Base-by-base conservation (phyloP, 2,888 invertebrate genomes). In the Frankliniella intonsa region DNA sequence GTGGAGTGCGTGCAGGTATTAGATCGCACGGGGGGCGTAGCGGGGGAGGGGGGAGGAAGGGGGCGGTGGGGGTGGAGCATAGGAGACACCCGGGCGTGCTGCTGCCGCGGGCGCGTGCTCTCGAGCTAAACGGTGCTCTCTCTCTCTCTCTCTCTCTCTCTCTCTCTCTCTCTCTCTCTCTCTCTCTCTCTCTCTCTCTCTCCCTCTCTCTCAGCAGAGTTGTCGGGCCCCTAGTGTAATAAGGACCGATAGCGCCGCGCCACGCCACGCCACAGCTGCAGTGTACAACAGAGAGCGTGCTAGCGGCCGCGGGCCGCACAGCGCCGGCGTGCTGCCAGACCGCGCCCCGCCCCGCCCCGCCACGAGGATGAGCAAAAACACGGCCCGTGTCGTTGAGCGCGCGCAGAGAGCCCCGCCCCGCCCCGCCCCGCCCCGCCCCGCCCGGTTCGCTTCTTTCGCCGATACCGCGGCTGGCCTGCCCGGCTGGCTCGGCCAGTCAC, bases 281-380 rank as follows among this genome's bases (percentile, higher is more conserved):
- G 12, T 55, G 55, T 38, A 3, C 38, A 38, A 38, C 38, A 38
- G 38, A 38, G 38, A 38, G 38, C 38, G 38, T 38, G 38, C 38
- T 38, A 5, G 38, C 38, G 3, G 62, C 19, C 62, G n/a, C 62
- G 62, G n/a, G 62, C 62, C 62, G 62, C 62, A 62, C 19, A 7
- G 62, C 11, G 19, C 19, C 62, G 62, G n/a, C 62, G 62, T 62
- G 62, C 17, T 62, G 62, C 62, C 62, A 7, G 1, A 1, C 17
- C 14, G 0, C 14, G 62, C 62, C 11, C 19, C 7, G 19, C 62
- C 19, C 17, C 14, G 14, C 14, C 19, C 62, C 11, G 62, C 17
- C 62, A 19, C 19, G 62, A 62, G n/a, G 62, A 62, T 62, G 62
- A 62, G 62, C 62, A 62, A 62, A 62, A 62, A 62, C 62, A 62